Evolutionary conservation across 1,140 invertebrate species (phyloP).

Genomic region (Magallana ariakensis): DNA sequence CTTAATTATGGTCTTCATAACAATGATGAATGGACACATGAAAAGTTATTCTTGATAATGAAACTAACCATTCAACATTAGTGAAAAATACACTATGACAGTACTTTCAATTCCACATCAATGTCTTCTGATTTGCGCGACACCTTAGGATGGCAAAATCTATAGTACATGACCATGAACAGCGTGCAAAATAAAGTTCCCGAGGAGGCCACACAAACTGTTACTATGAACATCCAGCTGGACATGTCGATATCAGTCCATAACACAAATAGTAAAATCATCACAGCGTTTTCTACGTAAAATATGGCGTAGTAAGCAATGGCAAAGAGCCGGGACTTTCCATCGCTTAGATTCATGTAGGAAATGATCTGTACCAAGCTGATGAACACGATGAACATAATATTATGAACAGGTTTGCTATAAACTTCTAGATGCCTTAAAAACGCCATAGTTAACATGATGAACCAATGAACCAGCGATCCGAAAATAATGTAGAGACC

Average conservation of each 20-base stretch:
- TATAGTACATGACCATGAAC: slow-evolving; percentile 18
- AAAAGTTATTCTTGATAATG: no score
- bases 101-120: no score
- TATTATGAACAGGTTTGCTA: slow-evolving; percentile 73
- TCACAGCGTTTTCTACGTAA: slow-evolving; percentile 58
- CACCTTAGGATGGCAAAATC: slow-evolving; percentile 24
- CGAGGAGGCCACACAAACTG: neutral
- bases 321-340: slow-evolving; percentile 7
- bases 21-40: no score
- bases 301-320: slow-evolving; percentile 12
- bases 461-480: neutral
- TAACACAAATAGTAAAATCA: slow-evolving; percentile 6
- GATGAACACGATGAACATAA: slow-evolving; percentile 53
- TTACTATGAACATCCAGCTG: neutral
- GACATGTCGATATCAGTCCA: neutral
- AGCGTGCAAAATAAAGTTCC: neutral
- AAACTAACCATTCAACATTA: no score
- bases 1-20: no score
- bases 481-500: slow-evolving; percentile 69
- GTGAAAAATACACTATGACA: no score
- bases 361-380: slow-evolving; percentile 34
- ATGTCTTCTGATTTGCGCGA: neutral
- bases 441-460: slow-evolving; percentile 78
- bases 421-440: slow-evolving; percentile 82
- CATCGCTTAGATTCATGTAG: slow-evolving; percentile 14